These are phyloP conservation scores for Yponomeuta sedellus DNA, from an alignment of 2,888 invertebrate species.

Conservation along the genomic window DNA sequence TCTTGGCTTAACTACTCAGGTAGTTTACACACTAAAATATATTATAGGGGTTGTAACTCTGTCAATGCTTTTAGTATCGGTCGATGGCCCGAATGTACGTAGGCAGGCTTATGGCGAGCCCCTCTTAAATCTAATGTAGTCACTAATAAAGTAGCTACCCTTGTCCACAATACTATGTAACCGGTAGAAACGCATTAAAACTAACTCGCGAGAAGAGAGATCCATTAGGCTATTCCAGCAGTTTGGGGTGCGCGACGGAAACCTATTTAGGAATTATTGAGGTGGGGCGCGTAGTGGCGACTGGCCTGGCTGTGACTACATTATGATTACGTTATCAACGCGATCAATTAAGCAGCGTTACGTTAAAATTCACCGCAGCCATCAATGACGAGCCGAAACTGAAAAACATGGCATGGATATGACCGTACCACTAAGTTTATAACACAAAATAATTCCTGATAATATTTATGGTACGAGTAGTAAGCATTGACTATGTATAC, in stretches of 20 bases:
- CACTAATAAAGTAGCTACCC: conserved; percentile 28
- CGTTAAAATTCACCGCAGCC: conserved; percentile 62
- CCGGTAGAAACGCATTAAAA: conserved; percentile 36
- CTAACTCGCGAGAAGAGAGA: conserved; percentile 40
- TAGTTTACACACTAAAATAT: conserved; percentile 5
- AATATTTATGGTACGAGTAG: too few species aligned
- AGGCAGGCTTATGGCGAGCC: conserved; percentile 13
- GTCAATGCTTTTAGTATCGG: conserved; percentile 17
- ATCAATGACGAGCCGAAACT: conserved; percentile 50
- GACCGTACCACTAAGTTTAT: background rate
- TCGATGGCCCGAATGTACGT: conserved; percentile 6
- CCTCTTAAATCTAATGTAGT: conserved; percentile 24
- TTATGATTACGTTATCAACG: conserved; percentile 58
- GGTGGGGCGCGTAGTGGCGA: conserved; percentile 36
- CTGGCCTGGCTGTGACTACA: conserved; percentile 39
- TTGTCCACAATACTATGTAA: conserved; percentile 26
- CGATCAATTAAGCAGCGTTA: conserved; percentile 67
- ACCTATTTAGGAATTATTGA: conserved; percentile 49
- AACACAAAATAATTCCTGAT: too few species aligned
- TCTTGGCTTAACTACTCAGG: conserved; percentile 5
- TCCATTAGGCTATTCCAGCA: conserved; percentile 36
- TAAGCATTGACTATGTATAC: too few species aligned
- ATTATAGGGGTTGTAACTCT: conserved; percentile 15
- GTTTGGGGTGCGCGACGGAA: conserved; percentile 41
- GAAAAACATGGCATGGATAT: conserved; percentile 41